Evolutionary conservation across 2,113 vertebrate genomes (phyloP).

Genomic region (Neomonachus schauinslandi): DNA sequence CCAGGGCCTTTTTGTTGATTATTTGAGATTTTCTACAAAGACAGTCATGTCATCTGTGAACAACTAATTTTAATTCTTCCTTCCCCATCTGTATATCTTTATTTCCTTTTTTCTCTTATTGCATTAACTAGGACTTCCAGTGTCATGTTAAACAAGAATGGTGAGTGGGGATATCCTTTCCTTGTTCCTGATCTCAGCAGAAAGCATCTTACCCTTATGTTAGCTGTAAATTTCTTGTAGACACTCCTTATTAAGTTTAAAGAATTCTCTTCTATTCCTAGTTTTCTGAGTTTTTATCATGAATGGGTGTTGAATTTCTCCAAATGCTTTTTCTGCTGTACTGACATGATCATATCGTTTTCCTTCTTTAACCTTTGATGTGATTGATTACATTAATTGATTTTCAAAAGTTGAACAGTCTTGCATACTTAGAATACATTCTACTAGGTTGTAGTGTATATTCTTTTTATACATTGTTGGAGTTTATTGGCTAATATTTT

Average conservation of each 20-base stretch:
- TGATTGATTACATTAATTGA: not conserved
- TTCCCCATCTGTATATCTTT: not conserved
- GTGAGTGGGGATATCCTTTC: not conserved
- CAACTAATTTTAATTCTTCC: slow-evolving; percentile 23
- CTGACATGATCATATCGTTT: not conserved
- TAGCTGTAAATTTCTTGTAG: not conserved
- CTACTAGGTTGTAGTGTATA: not conserved
- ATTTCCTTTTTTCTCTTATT: not conserved
- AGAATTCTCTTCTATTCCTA: not conserved
- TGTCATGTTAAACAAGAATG: not conserved
- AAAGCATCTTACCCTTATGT: not conserved
- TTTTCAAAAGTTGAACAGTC: not conserved
- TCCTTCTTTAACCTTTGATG: not conserved
- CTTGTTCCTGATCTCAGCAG: not conserved
- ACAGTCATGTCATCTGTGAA: not conserved
- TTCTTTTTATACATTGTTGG: not conserved
- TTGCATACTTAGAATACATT: not conserved
- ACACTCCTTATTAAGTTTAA: not conserved
- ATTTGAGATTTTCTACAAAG: not conserved
- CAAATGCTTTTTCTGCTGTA: not conserved
- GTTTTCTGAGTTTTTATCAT: not conserved
- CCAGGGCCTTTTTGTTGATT: not conserved
- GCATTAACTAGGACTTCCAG: not conserved
- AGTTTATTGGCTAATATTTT: not conserved
- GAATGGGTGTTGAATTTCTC: not conserved